Evolutionary conservation across 2,113 vertebrate species (phyloP).

Genomic region (Tricholaema leucomelas): DNA sequence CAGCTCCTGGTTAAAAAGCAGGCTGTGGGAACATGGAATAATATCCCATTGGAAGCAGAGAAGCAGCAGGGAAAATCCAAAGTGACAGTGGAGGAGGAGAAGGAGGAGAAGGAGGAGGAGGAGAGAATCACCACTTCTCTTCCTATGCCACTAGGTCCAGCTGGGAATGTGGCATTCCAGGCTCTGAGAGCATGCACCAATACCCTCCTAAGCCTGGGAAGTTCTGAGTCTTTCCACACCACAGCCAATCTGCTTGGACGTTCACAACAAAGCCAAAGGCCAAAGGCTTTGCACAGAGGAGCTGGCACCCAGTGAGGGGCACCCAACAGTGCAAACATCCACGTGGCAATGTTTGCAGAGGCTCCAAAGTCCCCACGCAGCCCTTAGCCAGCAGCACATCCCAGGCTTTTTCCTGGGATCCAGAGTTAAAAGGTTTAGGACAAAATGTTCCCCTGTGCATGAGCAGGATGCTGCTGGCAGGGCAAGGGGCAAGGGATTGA

Average conservation of each 20-base stretch:
- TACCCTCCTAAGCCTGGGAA: background rate
- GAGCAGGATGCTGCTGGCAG: background rate
- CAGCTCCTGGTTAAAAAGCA: background rate
- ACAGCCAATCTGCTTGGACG: background rate
- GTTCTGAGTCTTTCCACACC: accelerated
- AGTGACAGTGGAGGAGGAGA: background rate
- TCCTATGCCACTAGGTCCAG: accelerated
- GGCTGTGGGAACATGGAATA: background rate
- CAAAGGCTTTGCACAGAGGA: background rate
- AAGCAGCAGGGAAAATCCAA: accelerated
- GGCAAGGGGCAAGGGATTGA: no score
- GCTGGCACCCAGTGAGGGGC: background rate
- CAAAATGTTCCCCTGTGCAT: background rate
- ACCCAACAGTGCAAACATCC: background rate
- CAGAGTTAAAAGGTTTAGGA: background rate
- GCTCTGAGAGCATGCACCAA: background rate
- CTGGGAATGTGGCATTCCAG: background rate
- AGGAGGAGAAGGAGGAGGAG: no score
- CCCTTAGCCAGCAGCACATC: background rate
- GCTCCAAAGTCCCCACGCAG: background rate
- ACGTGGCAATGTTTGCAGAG: no score
- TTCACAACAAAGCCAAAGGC: no score
- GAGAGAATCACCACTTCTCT: accelerated
- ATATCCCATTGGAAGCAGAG: accelerated
- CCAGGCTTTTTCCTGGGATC: no score